Conservation (phyloP, 1,140 invertebrate species). For the Zaprionus nigranus region DNA sequence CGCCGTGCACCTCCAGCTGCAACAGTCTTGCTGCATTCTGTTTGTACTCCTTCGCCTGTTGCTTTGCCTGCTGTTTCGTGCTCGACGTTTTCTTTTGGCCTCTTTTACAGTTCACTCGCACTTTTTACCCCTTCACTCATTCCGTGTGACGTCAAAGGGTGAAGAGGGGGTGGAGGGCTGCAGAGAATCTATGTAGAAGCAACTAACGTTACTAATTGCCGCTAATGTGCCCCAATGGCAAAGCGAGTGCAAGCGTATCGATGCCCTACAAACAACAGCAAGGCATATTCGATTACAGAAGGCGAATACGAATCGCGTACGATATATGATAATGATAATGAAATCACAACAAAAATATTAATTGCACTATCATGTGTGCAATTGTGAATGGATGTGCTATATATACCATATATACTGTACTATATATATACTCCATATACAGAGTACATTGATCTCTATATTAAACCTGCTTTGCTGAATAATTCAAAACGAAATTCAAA, state of each 20-base stretch:
- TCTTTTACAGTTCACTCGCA: slow-evolving; percentile 35
- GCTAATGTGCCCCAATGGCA: slow-evolving; percentile 1
- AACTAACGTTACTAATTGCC: slow-evolving; percentile 2
- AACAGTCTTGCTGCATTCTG: slow-evolving; percentile 58
- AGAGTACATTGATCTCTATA: neutral
- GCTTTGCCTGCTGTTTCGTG: neutral
- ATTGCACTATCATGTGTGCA: neutral
- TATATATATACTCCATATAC: too few species aligned
- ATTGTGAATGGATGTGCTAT: neutral
- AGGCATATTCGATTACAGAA: neutral
- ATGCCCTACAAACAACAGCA: neutral
- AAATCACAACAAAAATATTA: neutral
- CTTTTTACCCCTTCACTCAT: neutral
- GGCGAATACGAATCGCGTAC: too few species aligned
- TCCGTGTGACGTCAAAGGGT: neutral
- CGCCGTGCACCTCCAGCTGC: slow-evolving; percentile 43
- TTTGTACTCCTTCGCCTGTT: slow-evolving; percentile 3
- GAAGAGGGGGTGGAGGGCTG: too few species aligned
- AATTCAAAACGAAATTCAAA: neutral
- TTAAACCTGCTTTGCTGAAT: neutral
- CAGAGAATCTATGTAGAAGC: neutral
- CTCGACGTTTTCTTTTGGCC: neutral
- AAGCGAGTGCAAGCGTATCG: neutral
- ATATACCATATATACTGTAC: too few species aligned
- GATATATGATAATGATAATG: too few species aligned